A percentile compares a stretch with the other conserved stretches of the same genome.
Conservation (phyloP, 1,140 invertebrate species). For the Pachyrhynchus sulphureomaculatus region DNA sequence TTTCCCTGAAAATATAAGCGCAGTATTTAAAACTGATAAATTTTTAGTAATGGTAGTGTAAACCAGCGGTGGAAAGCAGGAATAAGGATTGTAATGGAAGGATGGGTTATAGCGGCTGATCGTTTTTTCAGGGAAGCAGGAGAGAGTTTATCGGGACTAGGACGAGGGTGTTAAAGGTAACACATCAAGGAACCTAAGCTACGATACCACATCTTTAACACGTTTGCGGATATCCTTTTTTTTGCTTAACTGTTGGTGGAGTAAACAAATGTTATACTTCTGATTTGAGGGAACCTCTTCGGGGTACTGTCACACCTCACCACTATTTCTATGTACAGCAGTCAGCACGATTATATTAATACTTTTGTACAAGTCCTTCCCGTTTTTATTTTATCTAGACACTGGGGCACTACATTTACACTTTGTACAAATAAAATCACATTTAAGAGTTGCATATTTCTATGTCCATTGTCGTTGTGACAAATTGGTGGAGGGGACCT, state of each 20-base stretch:
- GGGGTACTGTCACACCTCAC: conserved; percentile 40
- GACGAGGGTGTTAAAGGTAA: conserved; percentile 44
- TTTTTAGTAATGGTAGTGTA: too few species aligned
- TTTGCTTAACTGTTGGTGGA: conserved; percentile 36
- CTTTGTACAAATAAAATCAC: conserved; percentile 55
- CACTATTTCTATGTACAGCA: conserved; percentile 48
- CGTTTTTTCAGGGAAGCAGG: conserved; percentile 31
- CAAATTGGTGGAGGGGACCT: conserved; percentile 43
- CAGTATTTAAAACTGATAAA: too few species aligned
- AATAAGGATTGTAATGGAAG: conserved; percentile 14
- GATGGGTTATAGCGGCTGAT: conserved; percentile 31
- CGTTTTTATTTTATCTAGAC: conserved; percentile 45
- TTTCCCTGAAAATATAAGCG: too few species aligned
- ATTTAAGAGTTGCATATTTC: conserved; percentile 54
- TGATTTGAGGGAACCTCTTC: conserved; percentile 34
- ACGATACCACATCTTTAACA: conserved; percentile 49
- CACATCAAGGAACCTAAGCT: conserved; percentile 50
- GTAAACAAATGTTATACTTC: conserved; percentile 31
- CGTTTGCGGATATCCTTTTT: conserved; percentile 40
- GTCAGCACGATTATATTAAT: conserved; percentile 50
- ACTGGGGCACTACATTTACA: conserved; percentile 55
- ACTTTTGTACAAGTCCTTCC: conserved; percentile 52
- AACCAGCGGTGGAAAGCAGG: conserved; percentile 15
- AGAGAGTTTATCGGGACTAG: conserved; percentile 32
- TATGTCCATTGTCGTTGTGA: conserved; percentile 52